phyloP scores from a whole-genome alignment of 2,113 vertebrate species.

The Manacus vitellinus region DNA sequence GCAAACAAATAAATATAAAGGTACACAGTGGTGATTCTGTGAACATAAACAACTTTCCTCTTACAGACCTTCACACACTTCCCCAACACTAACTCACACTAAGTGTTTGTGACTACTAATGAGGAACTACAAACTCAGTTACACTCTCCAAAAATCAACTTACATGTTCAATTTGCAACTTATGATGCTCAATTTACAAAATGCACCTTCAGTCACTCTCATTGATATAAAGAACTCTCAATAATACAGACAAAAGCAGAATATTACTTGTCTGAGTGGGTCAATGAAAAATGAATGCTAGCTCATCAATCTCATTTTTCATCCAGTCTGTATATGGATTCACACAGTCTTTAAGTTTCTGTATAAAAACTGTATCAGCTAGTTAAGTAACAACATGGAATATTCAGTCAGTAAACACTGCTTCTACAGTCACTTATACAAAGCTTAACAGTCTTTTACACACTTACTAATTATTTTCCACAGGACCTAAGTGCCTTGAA shows the following conservation, averaged over 20 bases:
- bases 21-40: not conserved
- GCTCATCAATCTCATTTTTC: not conserved
- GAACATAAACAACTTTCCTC: not conserved
- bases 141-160: not conserved
- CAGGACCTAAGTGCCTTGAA: not conserved
- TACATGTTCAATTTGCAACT: not conserved
- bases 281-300: not conserved
- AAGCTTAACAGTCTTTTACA: not conserved
- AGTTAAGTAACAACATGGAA: not conserved
- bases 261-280: not conserved
- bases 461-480: not conserved
- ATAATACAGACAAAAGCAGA: not conserved
- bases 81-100: not conserved
- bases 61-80: not conserved
- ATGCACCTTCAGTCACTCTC: not conserved
- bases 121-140: not conserved
- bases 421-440: not conserved
- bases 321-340: not conserved
- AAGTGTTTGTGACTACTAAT: not conserved
- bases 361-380: not conserved
- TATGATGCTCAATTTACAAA: not conserved
- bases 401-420: not conserved
- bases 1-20: not conserved
- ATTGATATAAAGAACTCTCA: not conserved
- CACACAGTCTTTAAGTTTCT: not conserved